Evolutionary conservation across 2,113 vertebrate genomes (phyloP), one percentile per base, ranked within the genome.

Genomic region (Sinocyclocheilus maitianheensis): DNA sequence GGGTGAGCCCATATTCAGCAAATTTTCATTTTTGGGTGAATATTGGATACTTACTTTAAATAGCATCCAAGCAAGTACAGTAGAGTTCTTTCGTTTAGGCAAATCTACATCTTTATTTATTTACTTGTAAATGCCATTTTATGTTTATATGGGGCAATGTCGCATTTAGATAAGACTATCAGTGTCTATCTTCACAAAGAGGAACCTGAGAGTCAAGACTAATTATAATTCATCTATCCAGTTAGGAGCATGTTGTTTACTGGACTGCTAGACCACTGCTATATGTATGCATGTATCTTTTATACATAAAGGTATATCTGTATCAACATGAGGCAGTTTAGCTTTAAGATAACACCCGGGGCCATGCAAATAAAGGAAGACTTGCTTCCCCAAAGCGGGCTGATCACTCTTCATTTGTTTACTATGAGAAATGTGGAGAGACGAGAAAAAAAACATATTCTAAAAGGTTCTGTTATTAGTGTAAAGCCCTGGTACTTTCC

Each of bases 401-500:
- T 84, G 37, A 81, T 86, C 58, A 81, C 24, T 82, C 65, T 26
- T 87, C 79, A 89, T 87, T 89, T 87, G 85, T 86, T 87, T 85
- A 76, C 84, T 82, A 82, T n/a, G 63, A 69, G 26, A 71, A 83
- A 48, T 63, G 81, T 22, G 77, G 81, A 51, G 24, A 30, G 40
- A 71, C 26, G 9, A 87, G 16, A 65, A 81, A 72, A 63, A 85
- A 81, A 75, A 46, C 43, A 34, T 3, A 80, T 74, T 77, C 55
- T 77, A 76, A 53, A 74, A 20, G 48, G 83, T 87, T 89, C 46
- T 85, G 86, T 87, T 87, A 83, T 87, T 89, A 69, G 71, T 83
- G 40, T 81, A 85, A 85, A 85, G 43, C 12, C 8, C 74, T 78
- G 88, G 89, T 90, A 88, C 87, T 89, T 90, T 90, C 87, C 88